Evolutionary conservation across 2,797 vertebrate genomes (phyloP).

Genomic region (Galaxias olidus): DNA sequence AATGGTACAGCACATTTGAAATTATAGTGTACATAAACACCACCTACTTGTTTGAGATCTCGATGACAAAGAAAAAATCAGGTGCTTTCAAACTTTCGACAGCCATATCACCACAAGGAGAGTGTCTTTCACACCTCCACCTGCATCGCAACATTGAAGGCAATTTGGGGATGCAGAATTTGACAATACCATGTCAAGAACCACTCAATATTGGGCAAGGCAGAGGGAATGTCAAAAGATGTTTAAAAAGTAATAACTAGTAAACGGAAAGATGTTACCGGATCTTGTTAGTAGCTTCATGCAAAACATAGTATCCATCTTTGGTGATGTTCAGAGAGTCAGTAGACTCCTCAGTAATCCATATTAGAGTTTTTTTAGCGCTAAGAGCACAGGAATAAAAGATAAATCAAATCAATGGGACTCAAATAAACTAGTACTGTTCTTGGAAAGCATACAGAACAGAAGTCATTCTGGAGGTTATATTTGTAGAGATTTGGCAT

Average conservation of each 20-base stretch:
- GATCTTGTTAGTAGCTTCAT: constrained; percentile 7
- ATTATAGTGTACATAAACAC: no score
- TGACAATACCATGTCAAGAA: neutral
- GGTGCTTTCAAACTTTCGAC: constrained; percentile 2
- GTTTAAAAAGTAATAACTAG: neutral
- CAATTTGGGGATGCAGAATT: no score
- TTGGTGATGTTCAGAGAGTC: constrained; percentile 6
- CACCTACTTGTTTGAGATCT: constrained; percentile 17
- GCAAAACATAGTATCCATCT: constrained; percentile 19
- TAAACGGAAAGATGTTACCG: neutral
- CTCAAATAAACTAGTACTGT: neutral
- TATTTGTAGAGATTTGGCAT: no score
- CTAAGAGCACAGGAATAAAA: neutral
- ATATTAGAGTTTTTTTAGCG: constrained; percentile 7
- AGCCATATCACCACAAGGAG: constrained; percentile 7
- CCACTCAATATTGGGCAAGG: neutral
- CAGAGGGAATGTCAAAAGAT: neutral
- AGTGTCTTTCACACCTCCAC: constrained; percentile 12
- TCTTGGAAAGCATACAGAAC: no score
- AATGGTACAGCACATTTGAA: no score
- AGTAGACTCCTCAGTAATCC: neutral
- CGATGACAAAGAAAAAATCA: constrained; percentile 19
- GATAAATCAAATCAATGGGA: neutral
- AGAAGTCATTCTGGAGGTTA: no score
- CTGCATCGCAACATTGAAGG: constrained; percentile 1